Evolutionary conservation across 2,113 vertebrate species (phyloP).

Genomic region (Chroicocephalus ridibundus): DNA sequence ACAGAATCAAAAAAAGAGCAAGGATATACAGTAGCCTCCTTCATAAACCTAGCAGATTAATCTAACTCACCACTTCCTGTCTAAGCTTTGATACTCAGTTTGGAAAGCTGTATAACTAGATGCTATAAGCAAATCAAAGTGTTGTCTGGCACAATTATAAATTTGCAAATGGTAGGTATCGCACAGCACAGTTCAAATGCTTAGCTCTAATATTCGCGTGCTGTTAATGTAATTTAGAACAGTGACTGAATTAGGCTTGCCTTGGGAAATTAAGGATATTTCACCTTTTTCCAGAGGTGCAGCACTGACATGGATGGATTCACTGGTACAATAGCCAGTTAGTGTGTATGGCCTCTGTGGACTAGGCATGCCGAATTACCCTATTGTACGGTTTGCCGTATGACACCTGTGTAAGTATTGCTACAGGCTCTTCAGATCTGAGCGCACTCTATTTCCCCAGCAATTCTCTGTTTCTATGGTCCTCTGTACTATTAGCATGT

Average conservation of each 20-base stretch:
- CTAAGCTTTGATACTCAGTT: not conserved
- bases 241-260: not conserved
- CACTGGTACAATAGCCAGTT: not conserved
- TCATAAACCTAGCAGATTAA: not conserved
- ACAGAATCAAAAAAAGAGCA: not conserved
- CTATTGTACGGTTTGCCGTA: not conserved
- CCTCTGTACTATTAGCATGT: not conserved
- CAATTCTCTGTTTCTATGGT: not conserved
- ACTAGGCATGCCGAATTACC: not conserved
- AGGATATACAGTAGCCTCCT: not conserved
- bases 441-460: fast-evolving
- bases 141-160: not conserved
- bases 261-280: not conserved
- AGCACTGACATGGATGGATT: not conserved
- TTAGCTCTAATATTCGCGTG: not conserved
- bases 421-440: not conserved
- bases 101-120: not conserved
- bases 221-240: not conserved
- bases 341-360: not conserved
- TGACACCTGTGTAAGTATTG: not conserved
- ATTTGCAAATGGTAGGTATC: not conserved
- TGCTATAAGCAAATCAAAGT: not conserved
- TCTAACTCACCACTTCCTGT: not conserved
- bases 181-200: not conserved
- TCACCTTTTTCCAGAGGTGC: not conserved